Conservation (phyloP, 2,888 invertebrate species). For the Nymphalis c-album region DNA sequence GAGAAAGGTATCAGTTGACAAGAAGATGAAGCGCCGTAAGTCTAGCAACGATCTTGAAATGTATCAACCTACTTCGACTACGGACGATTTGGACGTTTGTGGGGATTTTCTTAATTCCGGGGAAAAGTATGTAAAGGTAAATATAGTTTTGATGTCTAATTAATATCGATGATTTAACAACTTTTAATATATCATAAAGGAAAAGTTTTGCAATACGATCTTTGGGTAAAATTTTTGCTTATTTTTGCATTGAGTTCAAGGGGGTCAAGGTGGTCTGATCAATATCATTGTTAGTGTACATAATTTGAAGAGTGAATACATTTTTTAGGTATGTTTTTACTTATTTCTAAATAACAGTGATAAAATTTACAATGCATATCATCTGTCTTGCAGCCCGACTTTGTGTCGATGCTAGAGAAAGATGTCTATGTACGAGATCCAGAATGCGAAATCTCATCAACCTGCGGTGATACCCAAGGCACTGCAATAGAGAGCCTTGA, state of each 20-base stretch:
- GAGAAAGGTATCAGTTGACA: slow-evolving; percentile 57
- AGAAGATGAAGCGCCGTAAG: slow-evolving; percentile 63
- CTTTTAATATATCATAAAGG: too few relatives aligned
- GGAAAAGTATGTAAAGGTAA: slow-evolving; percentile 75
- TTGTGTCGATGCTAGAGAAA: slow-evolving; percentile 70
- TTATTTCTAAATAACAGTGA: too few relatives aligned
- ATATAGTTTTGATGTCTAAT: slow-evolving; percentile 1
- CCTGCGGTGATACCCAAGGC: slow-evolving; percentile 60
- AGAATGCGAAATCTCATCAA: slow-evolving; percentile 74
- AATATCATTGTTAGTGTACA: too few relatives aligned
- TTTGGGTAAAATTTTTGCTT: not conserved
- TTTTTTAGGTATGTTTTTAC: too few relatives aligned
- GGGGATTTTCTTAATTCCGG: slow-evolving; percentile 60
- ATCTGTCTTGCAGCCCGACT: slow-evolving; percentile 62
- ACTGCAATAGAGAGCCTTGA: slow-evolving; percentile 79
- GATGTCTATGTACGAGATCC: slow-evolving; percentile 68
- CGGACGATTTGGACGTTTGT: slow-evolving; percentile 69
- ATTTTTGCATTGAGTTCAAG: not conserved
- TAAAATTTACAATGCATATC: not conserved
- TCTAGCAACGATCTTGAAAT: slow-evolving; percentile 72
- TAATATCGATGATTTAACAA: not conserved
- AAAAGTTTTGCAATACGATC: too few relatives aligned
- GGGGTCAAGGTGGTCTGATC: too few relatives aligned
- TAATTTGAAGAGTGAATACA: too few relatives aligned
- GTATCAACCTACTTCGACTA: slow-evolving; percentile 75